Evolutionary conservation across 2,113 vertebrate species (phyloP).

Genomic region (Nycticebus coucang): DNA sequence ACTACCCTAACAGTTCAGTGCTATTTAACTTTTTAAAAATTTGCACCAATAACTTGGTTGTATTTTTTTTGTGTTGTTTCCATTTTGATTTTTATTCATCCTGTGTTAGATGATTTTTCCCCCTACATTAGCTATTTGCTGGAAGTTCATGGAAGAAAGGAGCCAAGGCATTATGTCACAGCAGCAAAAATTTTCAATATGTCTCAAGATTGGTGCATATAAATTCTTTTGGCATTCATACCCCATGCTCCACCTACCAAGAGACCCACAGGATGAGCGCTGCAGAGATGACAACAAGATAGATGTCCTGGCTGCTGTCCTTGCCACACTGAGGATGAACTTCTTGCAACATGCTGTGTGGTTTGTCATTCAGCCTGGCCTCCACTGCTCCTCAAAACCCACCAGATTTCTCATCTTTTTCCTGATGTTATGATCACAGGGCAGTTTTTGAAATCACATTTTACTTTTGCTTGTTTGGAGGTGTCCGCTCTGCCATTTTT

Average conservation of each 20-base stretch:
- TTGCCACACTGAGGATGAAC: accelerated
- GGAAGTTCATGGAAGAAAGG: not conserved
- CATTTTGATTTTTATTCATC: not conserved
- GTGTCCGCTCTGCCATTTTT: not conserved
- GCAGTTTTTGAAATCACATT: not conserved
- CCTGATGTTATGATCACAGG: not conserved
- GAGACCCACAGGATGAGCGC: not conserved
- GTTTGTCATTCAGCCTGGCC: not conserved
- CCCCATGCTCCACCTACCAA: too few species aligned
- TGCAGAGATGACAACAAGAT: not conserved
- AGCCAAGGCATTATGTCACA: not conserved
- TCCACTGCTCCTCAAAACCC: not conserved
- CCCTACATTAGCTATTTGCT: not conserved
- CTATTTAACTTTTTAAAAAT: not conserved
- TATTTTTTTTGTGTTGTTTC: not conserved
- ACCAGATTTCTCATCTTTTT: not conserved
- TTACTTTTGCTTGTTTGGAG: not conserved
- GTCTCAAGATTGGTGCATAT: not conserved
- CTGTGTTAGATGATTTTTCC: not conserved
- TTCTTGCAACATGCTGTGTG: accelerated
- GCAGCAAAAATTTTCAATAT: not conserved
- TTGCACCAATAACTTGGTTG: not conserved
- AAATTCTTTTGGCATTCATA: not conserved
- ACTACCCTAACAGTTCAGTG: not conserved
- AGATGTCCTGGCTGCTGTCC: not conserved